phyloP scores from a whole-genome alignment of 2,797 vertebrate species.

The Sphenodon punctatus region DNA sequence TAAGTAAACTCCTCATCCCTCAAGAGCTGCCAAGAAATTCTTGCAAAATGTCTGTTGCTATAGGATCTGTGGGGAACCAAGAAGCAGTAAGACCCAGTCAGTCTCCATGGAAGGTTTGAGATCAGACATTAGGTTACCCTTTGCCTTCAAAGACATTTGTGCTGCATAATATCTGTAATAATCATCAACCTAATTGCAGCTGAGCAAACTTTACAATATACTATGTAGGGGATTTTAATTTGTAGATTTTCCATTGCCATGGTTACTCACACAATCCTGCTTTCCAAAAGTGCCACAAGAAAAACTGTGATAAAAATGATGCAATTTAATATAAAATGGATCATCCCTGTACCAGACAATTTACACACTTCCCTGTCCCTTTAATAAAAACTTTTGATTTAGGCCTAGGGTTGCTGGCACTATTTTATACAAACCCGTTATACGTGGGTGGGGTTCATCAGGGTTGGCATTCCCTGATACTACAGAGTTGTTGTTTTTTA shows the following conservation, averaged over 20 bases:
- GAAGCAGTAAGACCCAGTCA: neutral
- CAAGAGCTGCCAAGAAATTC: neutral
- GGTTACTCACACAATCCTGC: conserved; percentile 62
- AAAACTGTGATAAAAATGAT: conserved; percentile 65
- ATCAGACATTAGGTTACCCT: rapidly evolving
- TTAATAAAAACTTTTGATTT: too few species aligned
- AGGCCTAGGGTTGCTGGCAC: too few species aligned
- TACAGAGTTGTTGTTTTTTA: too few species aligned
- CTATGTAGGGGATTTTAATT: conserved; percentile 30
- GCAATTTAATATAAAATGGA: conserved; percentile 27
- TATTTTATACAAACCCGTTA: too few species aligned
- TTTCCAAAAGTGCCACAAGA: conserved; percentile 50
- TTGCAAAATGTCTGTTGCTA: neutral
- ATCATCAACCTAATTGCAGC: conserved; percentile 14
- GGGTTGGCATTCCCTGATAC: too few species aligned
- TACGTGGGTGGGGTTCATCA: too few species aligned
- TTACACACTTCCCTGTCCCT: neutral
- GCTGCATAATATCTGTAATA: conserved; percentile 21
- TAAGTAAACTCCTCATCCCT: rapidly evolving
- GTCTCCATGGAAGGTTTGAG: neutral
- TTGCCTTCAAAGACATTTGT: neutral
- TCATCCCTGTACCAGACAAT: neutral
- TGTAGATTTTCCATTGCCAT: conserved; percentile 72
- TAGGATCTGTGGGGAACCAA: rapidly evolving
- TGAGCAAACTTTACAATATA: conserved; percentile 32